A percentile compares a stretch with the other conserved stretches of the same genome.
phyloP scores from a whole-genome alignment of 2,888 invertebrate species.

The Hydrotaea cyrtoneurina region DNA sequence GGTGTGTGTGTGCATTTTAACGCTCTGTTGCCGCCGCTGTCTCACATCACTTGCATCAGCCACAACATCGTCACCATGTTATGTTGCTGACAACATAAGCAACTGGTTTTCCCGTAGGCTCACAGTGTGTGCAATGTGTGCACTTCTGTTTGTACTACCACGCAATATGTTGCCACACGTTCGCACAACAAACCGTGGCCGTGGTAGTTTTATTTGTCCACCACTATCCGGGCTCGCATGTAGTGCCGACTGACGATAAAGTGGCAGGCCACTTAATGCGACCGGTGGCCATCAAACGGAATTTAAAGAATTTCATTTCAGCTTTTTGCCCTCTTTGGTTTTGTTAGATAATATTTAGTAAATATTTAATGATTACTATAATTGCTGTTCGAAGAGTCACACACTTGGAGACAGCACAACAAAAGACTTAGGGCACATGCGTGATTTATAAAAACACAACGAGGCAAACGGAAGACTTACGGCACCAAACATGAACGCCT shows the following conservation, averaged over 20 bases:
- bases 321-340: neutral
- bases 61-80: constrained; percentile 28
- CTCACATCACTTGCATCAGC: constrained; percentile 10
- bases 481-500: constrained; percentile 28
- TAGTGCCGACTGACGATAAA: neutral
- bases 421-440: constrained; percentile 41
- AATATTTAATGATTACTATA: constrained; percentile 46
- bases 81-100: neutral
- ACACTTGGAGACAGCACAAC: constrained; percentile 7
- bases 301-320: constrained; percentile 18
- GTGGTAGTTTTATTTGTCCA: too few species aligned
- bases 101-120: constrained; percentile 52
- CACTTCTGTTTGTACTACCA: constrained; percentile 43
- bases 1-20: constrained; percentile 46
- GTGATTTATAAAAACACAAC: neutral
- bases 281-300: constrained; percentile 44
- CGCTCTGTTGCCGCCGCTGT: constrained; percentile 46
- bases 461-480: constrained; percentile 61
- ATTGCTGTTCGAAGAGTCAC: constrained; percentile 29
- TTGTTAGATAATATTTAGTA: constrained; percentile 41
- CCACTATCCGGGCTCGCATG: too few species aligned
- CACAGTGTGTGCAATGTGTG: constrained; percentile 18
- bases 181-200: neutral
- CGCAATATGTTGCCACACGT: constrained; percentile 64
- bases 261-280: neutral